phyloP scores from a whole-genome alignment of 2,113 vertebrate genomes.

The Odontophorus gujanensis region DNA sequence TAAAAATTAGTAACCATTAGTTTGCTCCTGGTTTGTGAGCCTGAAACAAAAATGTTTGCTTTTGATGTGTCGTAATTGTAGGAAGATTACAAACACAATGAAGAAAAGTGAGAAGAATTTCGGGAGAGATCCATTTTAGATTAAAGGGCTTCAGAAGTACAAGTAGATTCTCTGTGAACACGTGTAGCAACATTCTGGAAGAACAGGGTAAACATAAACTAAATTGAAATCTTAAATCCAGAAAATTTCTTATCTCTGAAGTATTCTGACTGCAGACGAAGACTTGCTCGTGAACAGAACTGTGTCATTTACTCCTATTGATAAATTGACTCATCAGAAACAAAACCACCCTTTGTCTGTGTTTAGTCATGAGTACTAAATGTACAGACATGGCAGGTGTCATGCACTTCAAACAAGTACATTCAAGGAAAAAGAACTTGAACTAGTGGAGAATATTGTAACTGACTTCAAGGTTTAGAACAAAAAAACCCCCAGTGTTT shows the following conservation, averaged over 20 bases:
- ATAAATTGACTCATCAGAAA: conserved; percentile 28
- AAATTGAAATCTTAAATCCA: neutral
- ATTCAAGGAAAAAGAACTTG: neutral
- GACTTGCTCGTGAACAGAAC: neutral
- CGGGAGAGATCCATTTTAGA: neutral
- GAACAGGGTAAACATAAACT: neutral
- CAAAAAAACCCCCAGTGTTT: neutral
- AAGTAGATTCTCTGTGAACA: neutral
- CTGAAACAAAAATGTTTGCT: neutral
- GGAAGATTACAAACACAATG: neutral
- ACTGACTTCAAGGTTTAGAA: neutral
- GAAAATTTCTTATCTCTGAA: conserved; percentile 7
- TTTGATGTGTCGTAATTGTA: neutral
- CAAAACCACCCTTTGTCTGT: conserved; percentile 19
- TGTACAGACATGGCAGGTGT: neutral
- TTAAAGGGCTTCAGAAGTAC: conserved; percentile 3
- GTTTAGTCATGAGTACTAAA: conserved; percentile 15
- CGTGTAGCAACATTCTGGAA: neutral
- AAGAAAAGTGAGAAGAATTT: neutral
- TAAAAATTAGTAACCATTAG: neutral
- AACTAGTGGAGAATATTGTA: neutral
- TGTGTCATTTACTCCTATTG: neutral
- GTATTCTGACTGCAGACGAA: neutral
- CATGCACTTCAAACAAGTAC: neutral
- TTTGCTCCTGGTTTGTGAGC: neutral